These are phyloP conservation scores for Ispidina lecontei DNA, from an alignment of 2,797 vertebrate species.

Conservation along the genomic window DNA sequence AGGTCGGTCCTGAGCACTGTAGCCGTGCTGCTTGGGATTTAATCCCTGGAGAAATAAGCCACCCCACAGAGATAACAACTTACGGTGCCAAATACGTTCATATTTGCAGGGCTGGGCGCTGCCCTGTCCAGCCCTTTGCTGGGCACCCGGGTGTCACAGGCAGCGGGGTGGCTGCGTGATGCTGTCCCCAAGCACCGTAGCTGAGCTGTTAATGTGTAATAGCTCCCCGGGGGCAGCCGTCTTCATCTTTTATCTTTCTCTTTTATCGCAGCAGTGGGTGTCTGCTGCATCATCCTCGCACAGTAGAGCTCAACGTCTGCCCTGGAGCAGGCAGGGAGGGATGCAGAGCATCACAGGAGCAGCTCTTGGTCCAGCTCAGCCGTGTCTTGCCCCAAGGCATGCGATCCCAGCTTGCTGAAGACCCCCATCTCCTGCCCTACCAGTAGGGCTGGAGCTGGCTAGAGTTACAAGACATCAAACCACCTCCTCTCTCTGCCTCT, in stretches of 20 bases:
- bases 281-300: not conserved
- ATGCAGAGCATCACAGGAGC: not conserved
- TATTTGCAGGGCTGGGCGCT: not conserved
- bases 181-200: not conserved
- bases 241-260: not conserved
- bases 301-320: not conserved
- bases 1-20: rapidly evolving
- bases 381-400: not conserved
- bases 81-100: rapidly evolving
- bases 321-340: not conserved
- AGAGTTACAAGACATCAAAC: not conserved
- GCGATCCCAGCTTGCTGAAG: not conserved
- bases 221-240: rapidly evolving
- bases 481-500: rapidly evolving
- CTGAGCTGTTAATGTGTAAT: not conserved
- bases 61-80: not conserved
- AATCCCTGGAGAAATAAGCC: not conserved
- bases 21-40: rapidly evolving
- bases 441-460: not conserved
- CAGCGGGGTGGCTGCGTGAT: not conserved
- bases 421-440: not conserved
- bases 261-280: not conserved
- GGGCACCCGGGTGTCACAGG: not conserved
- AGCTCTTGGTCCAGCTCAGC: no score
- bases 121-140: not conserved